phyloP scores from a whole-genome alignment of 2,113 vertebrate species.

The Gavia stellata region DNA sequence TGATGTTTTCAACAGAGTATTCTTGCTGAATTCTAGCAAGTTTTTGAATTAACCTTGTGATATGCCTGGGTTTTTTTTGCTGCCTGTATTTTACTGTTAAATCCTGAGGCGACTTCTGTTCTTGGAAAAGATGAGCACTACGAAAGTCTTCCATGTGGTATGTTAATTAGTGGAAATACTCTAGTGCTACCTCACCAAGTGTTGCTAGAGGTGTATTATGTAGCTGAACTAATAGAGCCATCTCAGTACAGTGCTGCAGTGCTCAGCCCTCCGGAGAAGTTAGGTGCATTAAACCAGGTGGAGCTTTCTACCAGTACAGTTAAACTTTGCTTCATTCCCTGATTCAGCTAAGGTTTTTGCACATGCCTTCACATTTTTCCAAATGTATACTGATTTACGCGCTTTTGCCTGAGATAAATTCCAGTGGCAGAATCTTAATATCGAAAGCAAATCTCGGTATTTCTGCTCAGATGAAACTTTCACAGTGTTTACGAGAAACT shows the following conservation, averaged over 20 bases:
- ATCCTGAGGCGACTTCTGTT: neutral
- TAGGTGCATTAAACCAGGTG: neutral
- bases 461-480: neutral
- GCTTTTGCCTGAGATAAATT: neutral
- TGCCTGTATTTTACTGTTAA: neutral
- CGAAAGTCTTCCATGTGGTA: neutral
- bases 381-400: fast-evolving
- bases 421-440: neutral
- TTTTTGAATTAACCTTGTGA: neutral
- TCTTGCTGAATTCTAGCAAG: neutral
- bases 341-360: neutral
- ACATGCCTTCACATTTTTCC: neutral
- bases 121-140: neutral
- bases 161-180: neutral
- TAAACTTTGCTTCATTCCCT: neutral
- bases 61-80: neutral
- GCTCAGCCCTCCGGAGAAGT: neutral
- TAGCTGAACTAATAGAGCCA: neutral
- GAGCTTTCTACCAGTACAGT: neutral
- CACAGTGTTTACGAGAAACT: fast-evolving
- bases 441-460: neutral
- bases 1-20: neutral
- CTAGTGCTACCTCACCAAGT: neutral
- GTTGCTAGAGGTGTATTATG: neutral
- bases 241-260: neutral